A percentile compares a stretch with the other conserved stretches of the same genome.
Conservation (phyloP, 2,113 vertebrate genomes). For the Galbula dea region DNA sequence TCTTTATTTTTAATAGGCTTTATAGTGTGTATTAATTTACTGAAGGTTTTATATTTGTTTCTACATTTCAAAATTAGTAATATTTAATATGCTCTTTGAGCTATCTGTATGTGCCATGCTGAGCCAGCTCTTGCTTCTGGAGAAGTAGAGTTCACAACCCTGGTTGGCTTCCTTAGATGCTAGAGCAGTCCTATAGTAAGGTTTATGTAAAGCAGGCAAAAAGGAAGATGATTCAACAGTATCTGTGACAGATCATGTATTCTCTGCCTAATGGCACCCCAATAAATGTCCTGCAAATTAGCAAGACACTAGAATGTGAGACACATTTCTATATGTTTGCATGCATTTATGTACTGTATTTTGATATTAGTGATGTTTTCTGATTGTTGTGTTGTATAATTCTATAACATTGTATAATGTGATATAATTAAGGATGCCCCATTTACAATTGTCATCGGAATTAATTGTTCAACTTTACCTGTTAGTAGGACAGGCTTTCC, state of each 20-base stretch:
- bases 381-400: not conserved
- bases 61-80: not conserved
- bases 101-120: not conserved
- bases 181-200: not conserved
- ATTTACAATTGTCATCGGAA: not conserved
- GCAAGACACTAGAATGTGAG: not conserved
- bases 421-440: not conserved
- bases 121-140: not conserved
- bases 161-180: not conserved
- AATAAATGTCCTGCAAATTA: not conserved
- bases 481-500: not conserved
- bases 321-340: not conserved
- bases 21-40: not conserved
- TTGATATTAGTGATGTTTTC: not conserved
- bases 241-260: not conserved
- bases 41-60: not conserved
- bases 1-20: not conserved
- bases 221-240: not conserved
- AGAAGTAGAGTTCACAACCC: not conserved
- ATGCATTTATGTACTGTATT: not conserved
- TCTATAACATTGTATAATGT: not conserved
- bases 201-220: not conserved
- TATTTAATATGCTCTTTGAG: not conserved
- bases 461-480: not conserved
- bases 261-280: not conserved